phyloP scores from a whole-genome alignment of 1,140 invertebrate species.

The fruit fly (Drosophila melanogaster) region DNA sequence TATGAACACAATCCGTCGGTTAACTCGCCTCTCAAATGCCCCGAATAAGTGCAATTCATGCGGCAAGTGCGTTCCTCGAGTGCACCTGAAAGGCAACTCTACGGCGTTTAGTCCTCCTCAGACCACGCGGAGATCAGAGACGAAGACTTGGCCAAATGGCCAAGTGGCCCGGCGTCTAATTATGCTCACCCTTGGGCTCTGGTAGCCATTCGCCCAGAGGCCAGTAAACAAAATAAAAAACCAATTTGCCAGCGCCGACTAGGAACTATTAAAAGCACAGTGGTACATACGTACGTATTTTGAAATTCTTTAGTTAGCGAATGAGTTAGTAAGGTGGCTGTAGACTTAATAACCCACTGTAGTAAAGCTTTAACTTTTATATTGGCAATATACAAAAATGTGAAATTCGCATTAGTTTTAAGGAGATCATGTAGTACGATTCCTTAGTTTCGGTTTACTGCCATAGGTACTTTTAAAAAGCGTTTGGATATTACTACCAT shows the following conservation, averaged over 20 bases:
- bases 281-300: neutral
- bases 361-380: neutral
- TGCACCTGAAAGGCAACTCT: conserved; percentile 37
- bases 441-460: neutral
- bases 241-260: conserved; percentile 49
- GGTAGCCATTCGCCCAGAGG: conserved; percentile 26
- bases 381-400: neutral
- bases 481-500: neutral
- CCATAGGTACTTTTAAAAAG: conserved; percentile 9
- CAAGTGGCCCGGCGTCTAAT: conserved; percentile 53
- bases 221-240: conserved; percentile 47
- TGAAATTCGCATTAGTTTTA: neutral
- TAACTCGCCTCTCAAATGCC: conserved; percentile 35
- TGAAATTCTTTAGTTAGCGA: neutral
- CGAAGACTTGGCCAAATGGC: conserved; percentile 16
- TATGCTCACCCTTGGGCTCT: conserved; percentile 48
- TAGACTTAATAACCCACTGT: neutral
- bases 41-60: conserved; percentile 70
- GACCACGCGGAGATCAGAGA: conserved; percentile 4
- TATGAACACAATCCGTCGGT: conserved; percentile 56
- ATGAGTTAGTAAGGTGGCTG: neutral
- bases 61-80: conserved; percentile 53
- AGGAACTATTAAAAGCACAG: conserved; percentile 30
- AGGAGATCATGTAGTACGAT: conserved; percentile 9
- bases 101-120: neutral